Evolutionary conservation across 2,113 vertebrate genomes (phyloP), one percentile per base, ranked within the genome.

Genomic region (Ploceus nigricollis): DNA sequence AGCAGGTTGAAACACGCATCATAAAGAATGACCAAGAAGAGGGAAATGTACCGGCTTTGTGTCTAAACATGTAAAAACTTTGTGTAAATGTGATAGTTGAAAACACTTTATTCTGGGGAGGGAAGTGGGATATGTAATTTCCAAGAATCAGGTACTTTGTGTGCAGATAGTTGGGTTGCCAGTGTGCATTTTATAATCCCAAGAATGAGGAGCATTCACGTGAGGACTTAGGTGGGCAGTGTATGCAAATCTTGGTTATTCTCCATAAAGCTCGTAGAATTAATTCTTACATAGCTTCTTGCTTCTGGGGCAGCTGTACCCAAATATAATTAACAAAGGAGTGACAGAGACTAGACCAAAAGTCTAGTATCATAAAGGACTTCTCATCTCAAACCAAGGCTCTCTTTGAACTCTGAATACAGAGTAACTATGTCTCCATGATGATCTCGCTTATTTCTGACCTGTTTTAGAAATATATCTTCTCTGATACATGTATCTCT

Each of bases 201-300:
- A 5, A 64, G 35, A 51, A 51, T 0, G 0, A 71, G 37, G 15
- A 82, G 23, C 50, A 15, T 71, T 70, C 44, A 30, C 6, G 2
- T 57, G 69, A 58, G 21, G 27, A 31, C 19, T 64, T 48, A 23
- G 56, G 37, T 60, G 42, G 54, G 28, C 61, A 79, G 15, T 33
- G 2, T 33, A 14, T 72, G 28, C n/a, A 69, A 35, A 44, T 83
- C 25, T 42, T 56, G 21, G 7, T 66, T 71, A 21, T 82, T 92
- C 51, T 94, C 33, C 33, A 8, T 48, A 50, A 88, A 65, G 21
- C 24, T 75, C 42, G 66, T 83, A 42, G 75, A 64, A 70, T 54
- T 70, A 2, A 15, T 92, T 60, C 42, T 72, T 90, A 27, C 13
- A 2, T n/a, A 39, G 31, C 31, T 70, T 73, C 21, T 66, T 90